Evolutionary conservation across 2,797 vertebrate genomes (phyloP), one percentile per base, ranked within the genome.

Genomic region (Gymnothorax reevesii): DNA sequence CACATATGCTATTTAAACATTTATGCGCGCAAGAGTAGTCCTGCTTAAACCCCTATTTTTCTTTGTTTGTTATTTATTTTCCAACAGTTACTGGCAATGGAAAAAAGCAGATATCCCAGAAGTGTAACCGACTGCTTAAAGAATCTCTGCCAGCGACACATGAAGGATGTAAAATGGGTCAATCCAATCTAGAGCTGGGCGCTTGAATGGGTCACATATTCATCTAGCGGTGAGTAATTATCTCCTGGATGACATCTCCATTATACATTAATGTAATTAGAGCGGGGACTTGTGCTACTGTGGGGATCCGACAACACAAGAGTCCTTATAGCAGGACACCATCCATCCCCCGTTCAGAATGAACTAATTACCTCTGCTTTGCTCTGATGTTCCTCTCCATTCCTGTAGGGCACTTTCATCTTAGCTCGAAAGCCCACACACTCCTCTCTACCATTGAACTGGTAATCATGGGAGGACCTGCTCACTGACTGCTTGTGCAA

Each of bases 331-430:
- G 91, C 92, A 91, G 93, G 93, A 94, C 93, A 93, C 93, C 92
- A 91, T 92, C 92, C 49, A 79, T 79, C 75, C 49, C 92, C 93
- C 91, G 94, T 93, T 93, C 89, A 92, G 92, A 94, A 95, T 94
- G 92, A 94, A 95, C 94, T 95, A 93, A 95, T 94, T 93, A 94
- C 93, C 89, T 92, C 88, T 93, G 92, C 92, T 92, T 91, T 92
- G 90, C 88, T 87, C 90, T 94, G 93, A 93, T 93, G 92, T 91
- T 87, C 84, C 88, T 86, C 84, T 88, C 91, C 90, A 91, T 93
- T 93, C 92, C 90, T 86, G 88, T 33, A 52, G 62, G 84, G 91
- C 93, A 93, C 87, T 92, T 90, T 88, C 88, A 84, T 66, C 85
- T 13, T 87, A 60, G 73, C 15, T 12, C 73, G 86, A 86, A 86